phyloP scores from a whole-genome alignment of 2,888 invertebrate species.

The Hofmannophila pseudospretella region DNA sequence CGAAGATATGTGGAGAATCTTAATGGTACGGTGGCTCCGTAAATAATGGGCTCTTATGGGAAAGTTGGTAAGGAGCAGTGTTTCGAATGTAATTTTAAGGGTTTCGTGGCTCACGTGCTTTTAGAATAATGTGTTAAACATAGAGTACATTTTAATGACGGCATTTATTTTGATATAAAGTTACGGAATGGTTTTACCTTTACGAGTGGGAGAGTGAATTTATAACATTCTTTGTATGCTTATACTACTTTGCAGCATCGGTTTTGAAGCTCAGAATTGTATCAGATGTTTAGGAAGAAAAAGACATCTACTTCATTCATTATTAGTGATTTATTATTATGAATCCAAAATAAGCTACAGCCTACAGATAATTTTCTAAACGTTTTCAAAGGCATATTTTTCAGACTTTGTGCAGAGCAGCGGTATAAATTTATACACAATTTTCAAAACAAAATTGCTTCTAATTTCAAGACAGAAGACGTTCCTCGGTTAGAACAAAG shows the following conservation, averaged over 20 bases:
- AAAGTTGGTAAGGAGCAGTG: constrained; percentile 75
- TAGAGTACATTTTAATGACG: constrained; percentile 50
- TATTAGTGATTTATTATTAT: too few relatives aligned
- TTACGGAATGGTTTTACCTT: constrained; percentile 14
- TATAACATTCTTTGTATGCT: too few relatives aligned
- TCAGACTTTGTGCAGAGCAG: too few relatives aligned
- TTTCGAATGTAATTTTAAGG: constrained; percentile 76
- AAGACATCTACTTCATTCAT: too few relatives aligned
- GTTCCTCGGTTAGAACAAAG: constrained; percentile 39
- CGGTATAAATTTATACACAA: too few relatives aligned
- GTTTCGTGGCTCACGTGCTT: constrained; percentile 67
- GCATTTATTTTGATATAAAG: constrained; percentile 49
- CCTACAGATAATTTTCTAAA: too few relatives aligned
- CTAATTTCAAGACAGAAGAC: constrained; percentile 16
- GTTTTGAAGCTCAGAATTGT: too few relatives aligned
- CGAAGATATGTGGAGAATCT: constrained; percentile 77
- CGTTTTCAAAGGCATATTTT: too few relatives aligned
- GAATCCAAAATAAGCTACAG: too few relatives aligned
- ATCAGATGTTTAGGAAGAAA: too few relatives aligned
- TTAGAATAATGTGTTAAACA: constrained; percentile 71
- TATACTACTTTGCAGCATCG: too few relatives aligned
- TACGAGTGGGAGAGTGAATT: constrained; percentile 1
- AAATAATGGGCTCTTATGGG: constrained; percentile 78
- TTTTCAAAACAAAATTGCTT: background rate
- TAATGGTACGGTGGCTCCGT: constrained; percentile 76